Conservation (phyloP, 1,140 invertebrate species). For the Diprion similis region DNA sequence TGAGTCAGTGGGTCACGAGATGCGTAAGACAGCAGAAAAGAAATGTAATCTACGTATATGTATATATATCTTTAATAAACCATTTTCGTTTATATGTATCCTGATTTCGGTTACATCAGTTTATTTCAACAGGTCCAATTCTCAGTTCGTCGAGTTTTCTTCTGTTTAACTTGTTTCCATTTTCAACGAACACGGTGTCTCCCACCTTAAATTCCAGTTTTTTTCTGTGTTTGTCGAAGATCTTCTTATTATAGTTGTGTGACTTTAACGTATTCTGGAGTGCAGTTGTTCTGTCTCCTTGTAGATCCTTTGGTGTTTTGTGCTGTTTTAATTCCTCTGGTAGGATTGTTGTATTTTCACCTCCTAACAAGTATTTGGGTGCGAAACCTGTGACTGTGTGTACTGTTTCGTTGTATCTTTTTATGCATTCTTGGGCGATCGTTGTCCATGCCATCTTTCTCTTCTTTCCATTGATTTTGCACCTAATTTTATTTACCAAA, state of each 20-base stretch:
- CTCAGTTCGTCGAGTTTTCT: constrained; percentile 25
- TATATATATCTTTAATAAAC: too few species aligned
- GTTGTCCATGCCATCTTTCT: constrained; percentile 30
- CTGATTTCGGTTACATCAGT: too few species aligned
- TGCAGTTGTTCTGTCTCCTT: constrained; percentile 24
- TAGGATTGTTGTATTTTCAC: constrained; percentile 22
- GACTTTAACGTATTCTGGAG: constrained; percentile 22
- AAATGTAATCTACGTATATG: too few species aligned
- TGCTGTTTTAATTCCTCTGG: constrained; percentile 20
- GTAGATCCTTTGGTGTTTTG: constrained; percentile 9
- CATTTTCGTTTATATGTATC: too few species aligned
- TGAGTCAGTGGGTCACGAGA: too few species aligned
- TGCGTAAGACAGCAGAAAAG: too few species aligned
- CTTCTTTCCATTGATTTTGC: constrained; percentile 20
- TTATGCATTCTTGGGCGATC: constrained; percentile 30
- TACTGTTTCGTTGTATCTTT: constrained; percentile 32
- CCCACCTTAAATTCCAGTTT: constrained; percentile 12
- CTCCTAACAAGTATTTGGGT: constrained; percentile 30
- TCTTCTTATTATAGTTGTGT: constrained; percentile 27
- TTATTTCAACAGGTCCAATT: constrained; percentile 23
- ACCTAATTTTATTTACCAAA: constrained; percentile 29
- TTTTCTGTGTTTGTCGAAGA: constrained; percentile 25
- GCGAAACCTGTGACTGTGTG: constrained; percentile 31
- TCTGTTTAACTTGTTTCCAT: constrained; percentile 12
- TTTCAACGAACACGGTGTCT: constrained; percentile 20